These are phyloP conservation scores for Pipra filicauda DNA, from an alignment of 2,113 vertebrate genomes.

Conservation along the genomic window DNA sequence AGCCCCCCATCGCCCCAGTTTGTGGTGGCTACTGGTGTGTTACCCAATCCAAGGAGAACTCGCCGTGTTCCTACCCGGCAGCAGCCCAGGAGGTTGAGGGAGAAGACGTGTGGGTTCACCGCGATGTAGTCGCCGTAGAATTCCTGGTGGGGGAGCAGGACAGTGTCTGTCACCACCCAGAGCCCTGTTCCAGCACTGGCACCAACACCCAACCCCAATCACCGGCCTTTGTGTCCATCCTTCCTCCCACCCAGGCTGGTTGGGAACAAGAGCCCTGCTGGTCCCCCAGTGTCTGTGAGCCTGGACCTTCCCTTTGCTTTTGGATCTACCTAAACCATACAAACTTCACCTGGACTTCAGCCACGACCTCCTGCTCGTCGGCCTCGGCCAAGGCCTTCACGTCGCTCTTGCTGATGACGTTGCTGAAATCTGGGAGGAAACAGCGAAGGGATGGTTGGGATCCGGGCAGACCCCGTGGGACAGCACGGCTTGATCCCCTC, in stretches of 20 bases:
- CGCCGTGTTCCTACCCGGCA: slow-evolving; percentile 69
- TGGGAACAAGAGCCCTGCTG: not conserved
- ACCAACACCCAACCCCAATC: not conserved
- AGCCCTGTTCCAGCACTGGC: not conserved
- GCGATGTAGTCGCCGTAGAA: slow-evolving; percentile 98
- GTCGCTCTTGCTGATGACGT: not conserved
- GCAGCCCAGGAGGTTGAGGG: slow-evolving; percentile 91
- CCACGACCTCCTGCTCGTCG: not conserved
- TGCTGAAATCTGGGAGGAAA: not conserved
- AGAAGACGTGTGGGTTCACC: slow-evolving; percentile 96
- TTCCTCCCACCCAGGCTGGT: not conserved
- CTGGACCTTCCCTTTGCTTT: not conserved
- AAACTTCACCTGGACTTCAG: not conserved
- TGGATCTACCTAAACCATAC: not conserved
- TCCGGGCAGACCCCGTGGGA: not conserved
- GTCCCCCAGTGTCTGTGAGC: not conserved
- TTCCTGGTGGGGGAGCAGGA: slow-evolving; percentile 74
- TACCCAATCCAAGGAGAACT: not conserved
- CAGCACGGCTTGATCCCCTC: not conserved
- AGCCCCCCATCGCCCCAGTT: accelerated
- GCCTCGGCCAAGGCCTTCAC: not conserved
- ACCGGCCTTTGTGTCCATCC: not conserved
- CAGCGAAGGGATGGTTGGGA: not conserved
- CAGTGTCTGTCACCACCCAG: not conserved
- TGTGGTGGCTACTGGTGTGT: not conserved